Evolutionary conservation across 2,888 invertebrate species (phyloP).

Genomic region (Troilus luridus): DNA sequence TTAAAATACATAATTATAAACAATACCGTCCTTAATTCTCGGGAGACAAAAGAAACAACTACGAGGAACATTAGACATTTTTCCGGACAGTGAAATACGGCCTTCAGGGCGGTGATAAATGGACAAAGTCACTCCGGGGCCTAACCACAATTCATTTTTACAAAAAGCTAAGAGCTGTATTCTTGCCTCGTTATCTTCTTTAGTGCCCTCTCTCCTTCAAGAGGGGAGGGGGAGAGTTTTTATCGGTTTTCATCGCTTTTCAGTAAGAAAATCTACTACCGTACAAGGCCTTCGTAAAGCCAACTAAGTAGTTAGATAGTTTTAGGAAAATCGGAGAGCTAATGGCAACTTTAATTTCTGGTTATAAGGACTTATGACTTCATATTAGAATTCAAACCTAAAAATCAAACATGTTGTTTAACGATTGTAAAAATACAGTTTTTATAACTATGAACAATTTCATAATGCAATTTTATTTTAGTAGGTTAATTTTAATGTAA

Average conservation of each 20-base stretch:
- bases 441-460: too few species aligned
- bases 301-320: neutral
- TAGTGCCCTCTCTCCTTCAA: neutral
- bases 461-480: too few species aligned
- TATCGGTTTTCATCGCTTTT: neutral
- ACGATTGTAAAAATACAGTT: too few species aligned
- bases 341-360: neutral
- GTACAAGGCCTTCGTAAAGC: neutral
- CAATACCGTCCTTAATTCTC: neutral
- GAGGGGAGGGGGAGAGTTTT: neutral
- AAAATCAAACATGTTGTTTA: too few species aligned
- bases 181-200: neutral
- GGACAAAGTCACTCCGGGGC: neutral
- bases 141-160: constrained; percentile 16
- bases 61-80: neutral
- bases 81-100: neutral
- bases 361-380: neutral
- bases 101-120: neutral
- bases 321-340: neutral
- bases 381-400: too few species aligned
- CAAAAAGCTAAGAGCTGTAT: constrained; percentile 12
- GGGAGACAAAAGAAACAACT: neutral
- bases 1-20: neutral
- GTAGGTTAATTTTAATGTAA: too few species aligned
- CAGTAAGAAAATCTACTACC: neutral